Conservation (phyloP, 2,888 invertebrate genomes). For the Elegia similella region DNA sequence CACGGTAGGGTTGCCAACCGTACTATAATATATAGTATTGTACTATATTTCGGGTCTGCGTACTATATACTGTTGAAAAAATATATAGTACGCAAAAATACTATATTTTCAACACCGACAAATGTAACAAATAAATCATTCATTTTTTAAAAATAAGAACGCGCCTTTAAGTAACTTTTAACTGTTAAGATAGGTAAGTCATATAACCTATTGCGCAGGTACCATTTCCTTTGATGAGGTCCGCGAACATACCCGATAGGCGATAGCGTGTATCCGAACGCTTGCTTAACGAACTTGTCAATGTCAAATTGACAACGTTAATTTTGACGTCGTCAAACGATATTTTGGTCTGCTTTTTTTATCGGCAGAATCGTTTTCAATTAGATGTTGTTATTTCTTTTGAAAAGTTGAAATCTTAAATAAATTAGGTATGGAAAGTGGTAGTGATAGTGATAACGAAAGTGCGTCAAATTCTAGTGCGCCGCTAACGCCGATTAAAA, state of each 20-base stretch:
- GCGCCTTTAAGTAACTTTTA: neutral
- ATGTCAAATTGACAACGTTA: slow-evolving; percentile 10
- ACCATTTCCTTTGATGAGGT: too few species aligned
- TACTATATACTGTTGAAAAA: slow-evolving; percentile 21
- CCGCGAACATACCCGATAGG: neutral
- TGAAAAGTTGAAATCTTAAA: slow-evolving; percentile 11
- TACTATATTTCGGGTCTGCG: slow-evolving; percentile 20
- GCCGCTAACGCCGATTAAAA: slow-evolving; percentile 10
- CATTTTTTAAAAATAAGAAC: slow-evolving; percentile 2
- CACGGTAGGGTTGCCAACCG: neutral
- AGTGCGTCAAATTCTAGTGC: slow-evolving; percentile 15
- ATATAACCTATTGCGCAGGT: too few species aligned
- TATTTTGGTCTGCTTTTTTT: slow-evolving; percentile 12
- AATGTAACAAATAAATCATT: neutral
- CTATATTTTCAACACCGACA: slow-evolving; percentile 14
- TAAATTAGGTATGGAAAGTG: slow-evolving; percentile 11
- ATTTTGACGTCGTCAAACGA: too few species aligned
- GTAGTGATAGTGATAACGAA: slow-evolving; percentile 16
- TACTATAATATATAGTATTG: slow-evolving; percentile 20
- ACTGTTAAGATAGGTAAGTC: too few species aligned
- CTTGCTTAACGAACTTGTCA: slow-evolving; percentile 1
- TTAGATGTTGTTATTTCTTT: slow-evolving; percentile 13
- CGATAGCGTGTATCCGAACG: neutral
- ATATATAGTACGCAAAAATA: slow-evolving; percentile 18
- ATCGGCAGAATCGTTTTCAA: slow-evolving; percentile 13